Conservation (phyloP, 2,113 vertebrate genomes). For the Clinocottus analis region DNA sequence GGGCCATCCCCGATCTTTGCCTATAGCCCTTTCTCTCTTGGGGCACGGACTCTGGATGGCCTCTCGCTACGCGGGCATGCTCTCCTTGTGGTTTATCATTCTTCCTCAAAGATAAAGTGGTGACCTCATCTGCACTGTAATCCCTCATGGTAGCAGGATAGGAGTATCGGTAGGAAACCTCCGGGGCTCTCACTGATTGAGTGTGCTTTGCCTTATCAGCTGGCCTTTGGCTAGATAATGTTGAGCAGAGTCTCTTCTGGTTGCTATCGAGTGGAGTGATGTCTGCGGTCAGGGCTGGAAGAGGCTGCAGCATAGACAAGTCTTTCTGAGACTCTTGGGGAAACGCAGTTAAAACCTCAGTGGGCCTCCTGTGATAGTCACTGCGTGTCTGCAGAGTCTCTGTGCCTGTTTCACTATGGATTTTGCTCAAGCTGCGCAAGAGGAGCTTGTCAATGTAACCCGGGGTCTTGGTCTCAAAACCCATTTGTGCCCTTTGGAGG, state of each 20-base stretch:
- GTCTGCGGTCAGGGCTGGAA: constrained; percentile 44
- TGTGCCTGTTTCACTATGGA: constrained; percentile 56
- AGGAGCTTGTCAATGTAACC: constrained; percentile 89
- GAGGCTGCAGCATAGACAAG: constrained; percentile 34
- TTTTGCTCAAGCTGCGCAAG: constrained; percentile 80
- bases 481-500: constrained; percentile 47
- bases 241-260: constrained; percentile 61
- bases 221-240: constrained; percentile 53
- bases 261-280: constrained; percentile 24
- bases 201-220: constrained; percentile 36
- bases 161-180: constrained; percentile 56
- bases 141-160: constrained; percentile 57
- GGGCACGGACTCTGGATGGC: constrained; percentile 30
- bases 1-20: constrained; percentile 51
- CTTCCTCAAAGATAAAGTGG: constrained; percentile 47
- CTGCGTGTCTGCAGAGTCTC: constrained; percentile 45
- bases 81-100: constrained; percentile 41
- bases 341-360: constrained; percentile 44
- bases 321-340: constrained; percentile 63
- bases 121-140: constrained; percentile 60
- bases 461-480: constrained; percentile 71
- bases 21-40: constrained; percentile 52
- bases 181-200: constrained; percentile 35
- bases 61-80: constrained; percentile 32
- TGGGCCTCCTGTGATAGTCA: constrained; percentile 32